Evolutionary conservation across 2,888 invertebrate species (phyloP).

Genomic region (Mylabris sibirica): DNA sequence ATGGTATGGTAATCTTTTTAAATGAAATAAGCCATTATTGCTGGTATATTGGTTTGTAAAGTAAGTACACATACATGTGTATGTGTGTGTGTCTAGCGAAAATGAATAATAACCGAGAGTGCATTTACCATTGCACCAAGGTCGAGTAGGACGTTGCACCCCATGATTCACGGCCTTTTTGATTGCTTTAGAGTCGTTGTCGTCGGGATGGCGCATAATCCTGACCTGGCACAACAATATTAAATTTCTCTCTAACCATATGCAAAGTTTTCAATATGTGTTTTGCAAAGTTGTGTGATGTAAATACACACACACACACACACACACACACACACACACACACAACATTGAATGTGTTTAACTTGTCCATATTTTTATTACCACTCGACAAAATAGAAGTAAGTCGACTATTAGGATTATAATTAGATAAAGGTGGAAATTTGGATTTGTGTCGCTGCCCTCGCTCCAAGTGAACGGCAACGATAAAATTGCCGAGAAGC

Average conservation of each 20-base stretch:
- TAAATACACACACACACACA: conserved; percentile 49
- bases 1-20: conserved; percentile 6
- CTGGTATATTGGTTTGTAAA: not conserved
- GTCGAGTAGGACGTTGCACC: conserved; percentile 27
- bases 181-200: conserved; percentile 39
- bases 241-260: conserved; percentile 46
- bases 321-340: too few relatives aligned
- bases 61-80: conserved; percentile 11
- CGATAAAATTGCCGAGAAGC: not conserved
- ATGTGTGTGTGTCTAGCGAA: conserved; percentile 4
- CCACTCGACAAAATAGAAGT: not conserved
- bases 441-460: not conserved
- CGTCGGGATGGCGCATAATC: conserved; percentile 43
- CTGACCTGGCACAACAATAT: conserved; percentile 52
- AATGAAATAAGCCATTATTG: conserved; percentile 7
- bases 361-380: conserved; percentile 35
- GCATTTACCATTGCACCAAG: conserved; percentile 19
- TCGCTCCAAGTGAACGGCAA: not conserved
- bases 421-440: not conserved
- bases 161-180: conserved; percentile 51
- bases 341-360: conserved; percentile 53
- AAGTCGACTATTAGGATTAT: not conserved
- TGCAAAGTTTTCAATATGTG: conserved; percentile 37
- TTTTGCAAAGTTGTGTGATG: conserved; percentile 45
- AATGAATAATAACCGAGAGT: conserved; percentile 14